Percentiles rank a stretch among this genome's conserved stretches.
phyloP scores from a whole-genome alignment of 53 echinoderm and acorn worm species.

The Echinarachnius parma region DNA sequence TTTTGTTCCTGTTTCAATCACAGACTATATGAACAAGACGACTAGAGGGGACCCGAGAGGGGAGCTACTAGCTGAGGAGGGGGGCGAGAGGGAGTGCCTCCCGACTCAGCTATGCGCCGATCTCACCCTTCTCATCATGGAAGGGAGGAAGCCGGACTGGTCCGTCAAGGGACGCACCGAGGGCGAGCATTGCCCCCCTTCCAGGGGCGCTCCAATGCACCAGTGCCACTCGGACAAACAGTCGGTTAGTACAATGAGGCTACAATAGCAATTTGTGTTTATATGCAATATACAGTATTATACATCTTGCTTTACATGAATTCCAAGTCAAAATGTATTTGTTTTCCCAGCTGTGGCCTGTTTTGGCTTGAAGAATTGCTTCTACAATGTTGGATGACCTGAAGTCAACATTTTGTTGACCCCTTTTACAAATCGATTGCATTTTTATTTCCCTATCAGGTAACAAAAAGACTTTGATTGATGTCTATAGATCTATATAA shows the following conservation, averaged over 20 bases:
- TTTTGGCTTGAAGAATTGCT: too few relatives aligned
- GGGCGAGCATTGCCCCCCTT: slow-evolving; percentile 83
- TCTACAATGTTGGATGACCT: too few relatives aligned
- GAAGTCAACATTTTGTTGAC: too few relatives aligned
- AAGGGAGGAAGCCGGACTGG: slow-evolving; percentile 40
- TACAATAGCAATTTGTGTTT: too few relatives aligned
- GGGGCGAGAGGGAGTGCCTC: slow-evolving; percentile 30
- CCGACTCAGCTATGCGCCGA: slow-evolving; percentile 38
- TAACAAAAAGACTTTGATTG: too few relatives aligned
- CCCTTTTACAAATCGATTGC: too few relatives aligned
- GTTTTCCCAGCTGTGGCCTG: too few relatives aligned
- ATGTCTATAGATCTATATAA: too few relatives aligned
- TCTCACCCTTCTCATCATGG: slow-evolving; percentile 33
- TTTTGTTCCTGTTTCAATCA: neutral
- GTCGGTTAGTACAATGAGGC: slow-evolving; percentile 58
- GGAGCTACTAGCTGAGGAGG: slow-evolving; percentile 9
- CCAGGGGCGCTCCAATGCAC: slow-evolving; percentile 49
- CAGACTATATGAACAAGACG: slow-evolving; percentile 31
- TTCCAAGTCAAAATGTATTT: too few relatives aligned
- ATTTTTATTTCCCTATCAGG: too few relatives aligned
- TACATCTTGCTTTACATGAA: too few relatives aligned
- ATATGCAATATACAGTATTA: too few relatives aligned
- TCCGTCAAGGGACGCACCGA: slow-evolving; percentile 89
- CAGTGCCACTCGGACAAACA: slow-evolving; percentile 53
- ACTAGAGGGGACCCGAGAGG: slow-evolving; percentile 18